Base-by-base conservation (phyloP, 2,888 invertebrate genomes). In the Osmoderma eremita region DNA sequence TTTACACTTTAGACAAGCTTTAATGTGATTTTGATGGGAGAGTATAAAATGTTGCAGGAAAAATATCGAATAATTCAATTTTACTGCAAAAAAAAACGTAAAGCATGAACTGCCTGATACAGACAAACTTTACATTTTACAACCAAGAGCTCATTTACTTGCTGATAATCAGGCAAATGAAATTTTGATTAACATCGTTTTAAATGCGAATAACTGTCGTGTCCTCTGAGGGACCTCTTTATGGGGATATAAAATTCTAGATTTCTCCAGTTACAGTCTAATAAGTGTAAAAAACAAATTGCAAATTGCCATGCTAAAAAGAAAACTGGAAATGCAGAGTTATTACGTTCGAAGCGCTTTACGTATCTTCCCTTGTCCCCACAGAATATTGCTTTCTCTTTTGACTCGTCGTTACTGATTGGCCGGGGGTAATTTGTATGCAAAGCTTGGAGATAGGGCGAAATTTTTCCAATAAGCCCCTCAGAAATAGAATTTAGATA, bases 221-320 rank as follows among this genome's bases (percentile, higher is more conserved):
- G 10, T 48, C 48, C 12, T n/a, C 18, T 12, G 5, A 12, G 18
- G 10, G 48, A 10, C 10, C 18, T 49, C 49, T n/a, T 49, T 49
- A 20, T 20, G 8, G 20, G 10, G 20, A 13, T 17, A 3, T 15
- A 38, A 10, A 39, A 38, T 18, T 50, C 24, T 53, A 13, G 15
- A 53, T 38, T 38, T 53, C 38, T 10, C 38, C 17, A 53, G 53
- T 53, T 18, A 53, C 53, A 18, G 38, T 3, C 49, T 20, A 49
- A 22, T 49, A 49, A 49, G 49, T 38, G 38, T 50, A 50, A 53
- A 30, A 53, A 53, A 53, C 53, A 53, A 53, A 53, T 53, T 53
- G 53, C 36, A 38, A 38, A 53, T 53, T 53, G 53, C 36, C 18
- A 38, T 38, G 17, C 17, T 53, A 53, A 38, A 53, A 53, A 18